Evolutionary conservation across 2,888 invertebrate species (phyloP), one percentile per base, ranked within the genome.

Genomic region (Pristionchus arcanus): DNA sequence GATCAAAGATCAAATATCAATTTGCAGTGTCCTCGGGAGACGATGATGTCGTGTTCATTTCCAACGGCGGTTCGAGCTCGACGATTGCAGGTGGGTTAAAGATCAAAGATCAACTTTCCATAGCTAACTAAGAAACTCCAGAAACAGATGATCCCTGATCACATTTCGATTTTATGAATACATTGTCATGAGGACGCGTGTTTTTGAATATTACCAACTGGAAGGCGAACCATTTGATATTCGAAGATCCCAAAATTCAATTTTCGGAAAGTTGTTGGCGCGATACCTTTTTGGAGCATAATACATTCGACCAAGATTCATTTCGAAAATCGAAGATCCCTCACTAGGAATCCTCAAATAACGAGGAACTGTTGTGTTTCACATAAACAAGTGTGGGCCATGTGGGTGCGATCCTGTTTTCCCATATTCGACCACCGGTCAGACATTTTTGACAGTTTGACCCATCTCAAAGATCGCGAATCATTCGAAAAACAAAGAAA

Each of bases 21-120:
- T 25, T 74, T 74, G 5, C 31, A 74, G 74, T 37, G 74, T 34
- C 37, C 16, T 25, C 34, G 13, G n/a, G n/a, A 11, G 74, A 74
- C 74, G 74, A 34, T 74, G 74, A 74, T 34, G 31, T 37, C 34
- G 74, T 37, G 31, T 37, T 74, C 74, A 74, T 74, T 34, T 74
- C 37, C 74, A 74, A 37, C 15, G 37, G 74, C 25, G 74, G 74
- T 11, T 74, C 37, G 34, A 74, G 74, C 37, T 13, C 74, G 74
- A 74, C 37, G 21, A 9, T 31, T 21, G 16, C 74, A 37, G 37
- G 74, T 74, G 37, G 25, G 74, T 25, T n/a, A 37, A 19, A 74
- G 31, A 37, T 74, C 37, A 28, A 34, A 31, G 28, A 71, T 71
- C 71, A 71, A 3, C 15, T 5, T 49, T 49, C 42, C 9, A n/a